Base-by-base conservation (phyloP, 2,113 vertebrate genomes). In the Vulpes ferrilata region DNA sequence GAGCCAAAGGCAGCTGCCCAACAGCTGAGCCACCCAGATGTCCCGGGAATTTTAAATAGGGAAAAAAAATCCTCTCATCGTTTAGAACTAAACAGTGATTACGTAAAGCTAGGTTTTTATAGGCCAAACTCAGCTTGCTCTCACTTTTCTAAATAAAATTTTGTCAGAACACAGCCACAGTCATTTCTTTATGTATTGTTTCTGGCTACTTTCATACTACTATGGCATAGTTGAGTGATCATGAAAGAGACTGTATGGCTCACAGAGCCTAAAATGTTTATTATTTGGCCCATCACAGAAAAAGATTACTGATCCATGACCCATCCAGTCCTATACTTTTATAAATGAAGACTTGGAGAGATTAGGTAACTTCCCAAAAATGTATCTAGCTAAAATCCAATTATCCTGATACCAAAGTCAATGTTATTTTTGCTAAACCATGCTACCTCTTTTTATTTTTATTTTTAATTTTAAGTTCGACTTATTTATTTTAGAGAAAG, bases 51-150 rank as follows among this genome's bases (percentile, higher is more conserved):
- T 86, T 90, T 80, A 95, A 89, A 59, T n/a, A 73, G 60, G 10
- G 79, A 84, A 92, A 83, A 82, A 84, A 83, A 43, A 17, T 67
- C 19, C 59, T 86, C 11, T 13, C 11, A 11, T 35, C 48, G 35
- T 76, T 92, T 80, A 92, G 78, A 95, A 57, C 9, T 60, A 88
- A 87, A 95, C 65, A 79, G 38, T 48, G 20, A 55, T 67, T 93
- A n/a, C 43, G n/a, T 55, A 67, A 73, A 90, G 43, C 53, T 86
- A 25, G 27, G 80, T 57, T 86, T 25, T 73, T 16, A 15, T 43
- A 69, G 51, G 43, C 10, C 5, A 90, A 62, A 81, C 17, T 22
- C 19, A 15, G 32, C 23, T 53, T 7, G 3, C 32, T 92, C 38
- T 27, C 67, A 59, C 32, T 43, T 76, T 69, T 74, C 16, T 94